Base-by-base conservation (phyloP, 2,888 invertebrate species). In the Sussaba pulchella region DNA sequence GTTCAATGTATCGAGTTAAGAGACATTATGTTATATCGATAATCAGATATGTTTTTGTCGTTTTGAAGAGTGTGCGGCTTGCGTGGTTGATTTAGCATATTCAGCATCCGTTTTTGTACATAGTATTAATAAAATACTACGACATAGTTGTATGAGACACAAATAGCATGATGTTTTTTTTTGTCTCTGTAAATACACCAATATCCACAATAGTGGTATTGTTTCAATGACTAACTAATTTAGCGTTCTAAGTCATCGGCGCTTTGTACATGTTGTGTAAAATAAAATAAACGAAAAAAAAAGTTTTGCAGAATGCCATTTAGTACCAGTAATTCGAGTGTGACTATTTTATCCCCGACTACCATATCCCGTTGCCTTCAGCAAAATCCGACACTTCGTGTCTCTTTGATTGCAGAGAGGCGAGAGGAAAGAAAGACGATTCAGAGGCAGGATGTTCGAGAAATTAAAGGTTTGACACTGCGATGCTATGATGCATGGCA, bases 391-490 rank as follows among this genome's bases (percentile, higher is more conserved):
- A 82, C 77, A 74, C 61, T 36, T 66, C 59, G 75, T 39, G 61
- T 79, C 84, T 70, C 70, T 88, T 76, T 89, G 81, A 84, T 91
- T 90, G 43, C 90, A 92, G 92, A 91, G 84, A 88, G 86, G 83
- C 88, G 88, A 85, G 89, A 89, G 70, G 91, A 90, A 69, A 88
- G 86, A 84, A 89, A 87, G 87, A 86, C 87, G 85, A 88, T 88
- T 85, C 89, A 87, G 85, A 83, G 83, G 85, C 91, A 91, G 86
- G 92, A 92, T 92, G 88, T 91, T 91, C 92, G 88, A 85, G 90
- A 92, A 88, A 91, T 89, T 87, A 89, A 92, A 92, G 92, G 92
- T 92, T 92, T 90, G 92, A 85, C 67, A 80, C 83, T 81, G 86
- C 87, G 83, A 86, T 61, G 82, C 85, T 88, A 86, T 72, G 83